Evolutionary conservation across 2,797 vertebrate genomes (phyloP).

Genomic region (Buphagus erythrorhynchus): DNA sequence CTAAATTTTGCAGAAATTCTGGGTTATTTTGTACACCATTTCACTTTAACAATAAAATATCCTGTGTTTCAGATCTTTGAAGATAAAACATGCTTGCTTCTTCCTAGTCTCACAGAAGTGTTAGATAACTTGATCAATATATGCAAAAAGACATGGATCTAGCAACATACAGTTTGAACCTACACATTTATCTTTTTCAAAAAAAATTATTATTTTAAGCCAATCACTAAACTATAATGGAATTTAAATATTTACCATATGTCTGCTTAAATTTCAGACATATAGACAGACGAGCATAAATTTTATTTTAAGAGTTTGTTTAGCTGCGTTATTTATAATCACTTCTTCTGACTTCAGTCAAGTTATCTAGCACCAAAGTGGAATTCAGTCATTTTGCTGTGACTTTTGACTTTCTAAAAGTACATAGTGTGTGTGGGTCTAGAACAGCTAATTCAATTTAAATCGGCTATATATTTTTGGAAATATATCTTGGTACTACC

Average conservation of each 20-base stretch:
- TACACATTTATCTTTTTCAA: rapidly evolving
- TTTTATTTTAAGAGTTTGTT: background rate
- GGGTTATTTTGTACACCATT: background rate
- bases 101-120: background rate
- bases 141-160: background rate
- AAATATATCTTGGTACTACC: background rate
- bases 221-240: background rate
- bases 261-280: background rate
- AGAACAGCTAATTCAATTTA: background rate
- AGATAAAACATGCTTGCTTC: background rate
- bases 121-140: background rate
- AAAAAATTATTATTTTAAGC: background rate
- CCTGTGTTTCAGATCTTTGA: background rate
- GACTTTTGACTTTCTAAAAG: background rate
- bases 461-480: background rate
- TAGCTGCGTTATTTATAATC: background rate
- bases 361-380: background rate
- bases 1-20: background rate
- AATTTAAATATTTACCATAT: background rate
- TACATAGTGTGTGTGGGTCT: background rate
- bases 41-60: background rate
- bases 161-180: background rate
- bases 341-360: background rate
- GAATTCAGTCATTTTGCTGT: background rate
- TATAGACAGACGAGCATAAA: background rate